Base-by-base conservation (phyloP, 2,113 vertebrate species). In the Xiphorhynchus elegans region DNA sequence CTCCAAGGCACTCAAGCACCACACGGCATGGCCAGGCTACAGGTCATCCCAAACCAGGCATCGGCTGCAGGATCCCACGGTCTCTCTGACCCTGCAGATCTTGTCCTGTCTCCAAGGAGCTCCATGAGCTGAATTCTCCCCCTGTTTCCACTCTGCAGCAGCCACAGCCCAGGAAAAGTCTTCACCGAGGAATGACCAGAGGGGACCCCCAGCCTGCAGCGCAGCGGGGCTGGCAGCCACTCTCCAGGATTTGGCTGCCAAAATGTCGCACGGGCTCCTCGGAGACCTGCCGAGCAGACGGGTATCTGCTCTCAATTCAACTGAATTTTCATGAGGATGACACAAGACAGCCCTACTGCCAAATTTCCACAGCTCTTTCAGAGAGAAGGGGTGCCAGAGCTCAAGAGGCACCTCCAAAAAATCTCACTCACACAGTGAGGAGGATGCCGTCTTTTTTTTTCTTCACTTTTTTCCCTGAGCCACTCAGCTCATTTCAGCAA, bases 1-100 rank as follows among this genome's bases (percentile, higher is more conserved):
- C 46, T 73, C 44, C 7, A 5, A 82, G 24, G 35, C 6, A 2
- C 46, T 76, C 46, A 26, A 63, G 50, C 39, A 63, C 29, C 1
- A 2, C 46, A 66, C 3, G 7, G 50, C 28, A 53, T 0, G 0
- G n/a, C 4, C 6, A 4, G 1, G 1, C 12, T 7, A 1, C 13
- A 17, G 62, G 33, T 69, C 35, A 23, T n/a, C 60, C 56, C 15
- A 79, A 59, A 55, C 13, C 3, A 5, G 17, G 25, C 75, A 42
- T 13, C 3, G 1, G 49, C 40, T 28, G 53, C 29, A 13, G 24
- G 23, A 40, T 76, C 31, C 49, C 53, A 56, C 0, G 0, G 35
- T 47, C 35, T 35, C 58, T 49, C 75, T 19, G 20, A 49, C 39
- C 47, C 39, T 26, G 7, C 28, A 83, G 49, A 83, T 24, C 53